Evolutionary conservation across 1,140 invertebrate genomes (phyloP).

Genomic region (Conus ventricosus): DNA sequence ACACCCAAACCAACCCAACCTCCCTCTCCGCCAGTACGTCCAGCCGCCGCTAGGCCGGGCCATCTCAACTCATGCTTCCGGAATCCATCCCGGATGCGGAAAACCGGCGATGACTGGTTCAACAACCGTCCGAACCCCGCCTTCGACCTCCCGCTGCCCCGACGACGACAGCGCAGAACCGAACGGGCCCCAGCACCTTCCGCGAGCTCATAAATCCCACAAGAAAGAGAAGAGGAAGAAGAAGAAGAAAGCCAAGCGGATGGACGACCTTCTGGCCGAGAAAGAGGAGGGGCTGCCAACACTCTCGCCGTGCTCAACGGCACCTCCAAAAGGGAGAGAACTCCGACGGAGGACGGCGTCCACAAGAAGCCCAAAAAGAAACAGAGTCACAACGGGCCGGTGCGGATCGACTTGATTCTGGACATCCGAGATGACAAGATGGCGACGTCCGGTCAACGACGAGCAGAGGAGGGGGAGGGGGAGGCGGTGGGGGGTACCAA

Average conservation of each 20-base stretch:
- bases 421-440: not conserved
- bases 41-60: not conserved
- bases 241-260: not conserved
- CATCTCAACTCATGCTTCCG: not conserved
- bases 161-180: not conserved
- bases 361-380: not conserved
- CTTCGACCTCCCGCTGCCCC: too few relatives aligned
- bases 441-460: not conserved
- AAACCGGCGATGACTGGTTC: not conserved
- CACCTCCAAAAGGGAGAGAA: not conserved
- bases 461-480: not conserved
- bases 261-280: not conserved
- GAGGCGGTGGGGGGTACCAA: not conserved
- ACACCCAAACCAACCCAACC: not conserved
- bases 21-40: not conserved
- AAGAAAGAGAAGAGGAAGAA: not conserved
- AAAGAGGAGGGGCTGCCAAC: not conserved
- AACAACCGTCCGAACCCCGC: not conserved
- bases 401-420: conserved; percentile 16
- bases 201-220: not conserved
- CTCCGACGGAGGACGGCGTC: not conserved
- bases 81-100: not conserved
- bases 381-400: not conserved
- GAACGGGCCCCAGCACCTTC: not conserved
- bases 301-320: not conserved